A percentile compares a stretch with the other conserved stretches of the same genome.
Conservation (phyloP, 2,113 vertebrate genomes). For the Fregetta grallaria region DNA sequence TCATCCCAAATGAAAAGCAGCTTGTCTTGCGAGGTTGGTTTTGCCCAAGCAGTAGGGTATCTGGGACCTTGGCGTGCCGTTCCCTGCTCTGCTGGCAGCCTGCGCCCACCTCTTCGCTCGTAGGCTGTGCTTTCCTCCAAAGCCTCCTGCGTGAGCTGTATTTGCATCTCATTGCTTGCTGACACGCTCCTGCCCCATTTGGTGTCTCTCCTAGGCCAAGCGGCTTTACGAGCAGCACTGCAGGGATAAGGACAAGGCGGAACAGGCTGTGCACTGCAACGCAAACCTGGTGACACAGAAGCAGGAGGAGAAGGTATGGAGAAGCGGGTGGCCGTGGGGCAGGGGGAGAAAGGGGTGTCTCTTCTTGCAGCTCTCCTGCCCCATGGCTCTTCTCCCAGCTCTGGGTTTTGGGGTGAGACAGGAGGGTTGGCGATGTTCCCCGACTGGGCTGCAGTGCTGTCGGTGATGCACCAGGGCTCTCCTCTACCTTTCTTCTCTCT, state of each 20-base stretch:
- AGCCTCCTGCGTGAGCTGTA: fast-evolving
- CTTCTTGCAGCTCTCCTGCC: background rate
- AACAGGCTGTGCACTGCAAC: conserved; percentile 87
- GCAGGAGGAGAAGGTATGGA: conserved; percentile 85
- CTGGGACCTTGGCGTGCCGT: fast-evolving
- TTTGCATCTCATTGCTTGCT: background rate
- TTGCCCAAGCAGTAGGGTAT: background rate
- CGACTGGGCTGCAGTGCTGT: fast-evolving
- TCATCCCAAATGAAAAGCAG: background rate
- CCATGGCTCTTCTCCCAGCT: background rate
- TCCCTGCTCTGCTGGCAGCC: background rate
- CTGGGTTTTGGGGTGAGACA: background rate
- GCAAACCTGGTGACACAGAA: conserved; percentile 81
- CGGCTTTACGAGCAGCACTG: conserved; percentile 91
- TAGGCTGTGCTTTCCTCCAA: background rate
- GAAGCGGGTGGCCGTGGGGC: fast-evolving
- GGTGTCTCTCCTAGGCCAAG: conserved; percentile 79
- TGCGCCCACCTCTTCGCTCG: fast-evolving
- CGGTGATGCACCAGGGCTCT: background rate
- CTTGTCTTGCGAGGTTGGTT: background rate
- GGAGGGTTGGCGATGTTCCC: background rate
- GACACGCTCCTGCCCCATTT: fast-evolving
- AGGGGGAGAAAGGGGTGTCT: fast-evolving
- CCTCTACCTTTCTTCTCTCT: background rate
- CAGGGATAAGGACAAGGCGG: conserved; percentile 92